A percentile compares a stretch with the other conserved stretches of the same genome.
phyloP scores from a whole-genome alignment of 2,888 invertebrate species.

The Ochropleura leucogaster region DNA sequence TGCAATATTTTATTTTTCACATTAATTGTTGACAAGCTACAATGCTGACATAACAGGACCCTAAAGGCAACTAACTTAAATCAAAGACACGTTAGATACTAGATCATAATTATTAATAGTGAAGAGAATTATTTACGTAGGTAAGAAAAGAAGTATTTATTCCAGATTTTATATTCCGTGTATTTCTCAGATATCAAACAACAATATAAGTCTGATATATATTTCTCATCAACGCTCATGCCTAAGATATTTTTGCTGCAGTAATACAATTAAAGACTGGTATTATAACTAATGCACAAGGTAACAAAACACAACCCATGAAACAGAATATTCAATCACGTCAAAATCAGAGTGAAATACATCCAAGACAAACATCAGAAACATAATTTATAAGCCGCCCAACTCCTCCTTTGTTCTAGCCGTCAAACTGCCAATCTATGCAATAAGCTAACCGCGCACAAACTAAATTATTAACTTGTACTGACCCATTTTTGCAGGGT shows the following conservation, averaged over 20 bases:
- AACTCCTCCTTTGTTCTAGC: slow-evolving; percentile 77
- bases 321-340: slow-evolving; percentile 54
- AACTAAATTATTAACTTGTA: slow-evolving; percentile 82
- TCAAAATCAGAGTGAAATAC: slow-evolving; percentile 54
- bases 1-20: background rate
- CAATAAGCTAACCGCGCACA: slow-evolving; percentile 74
- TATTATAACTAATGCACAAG: background rate
- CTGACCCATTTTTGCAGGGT: slow-evolving; percentile 89
- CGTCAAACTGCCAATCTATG: slow-evolving; percentile 78
- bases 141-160: background rate
- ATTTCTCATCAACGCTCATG: background rate
- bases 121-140: background rate
- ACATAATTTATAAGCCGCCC: slow-evolving; percentile 59
- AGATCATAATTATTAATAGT: background rate
- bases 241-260: background rate
- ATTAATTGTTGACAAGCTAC: background rate
- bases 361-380: slow-evolving; percentile 61
- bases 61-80: background rate
- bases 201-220: background rate
- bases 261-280: background rate
- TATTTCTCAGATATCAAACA: background rate
- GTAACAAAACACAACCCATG: background rate
- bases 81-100: background rate
- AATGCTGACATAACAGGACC: background rate
- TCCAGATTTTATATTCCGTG: background rate